A percentile compares a stretch with the other conserved stretches of the same genome.
phyloP scores from a whole-genome alignment of 2,113 vertebrate genomes.

The Lophochroa leadbeateri region DNA sequence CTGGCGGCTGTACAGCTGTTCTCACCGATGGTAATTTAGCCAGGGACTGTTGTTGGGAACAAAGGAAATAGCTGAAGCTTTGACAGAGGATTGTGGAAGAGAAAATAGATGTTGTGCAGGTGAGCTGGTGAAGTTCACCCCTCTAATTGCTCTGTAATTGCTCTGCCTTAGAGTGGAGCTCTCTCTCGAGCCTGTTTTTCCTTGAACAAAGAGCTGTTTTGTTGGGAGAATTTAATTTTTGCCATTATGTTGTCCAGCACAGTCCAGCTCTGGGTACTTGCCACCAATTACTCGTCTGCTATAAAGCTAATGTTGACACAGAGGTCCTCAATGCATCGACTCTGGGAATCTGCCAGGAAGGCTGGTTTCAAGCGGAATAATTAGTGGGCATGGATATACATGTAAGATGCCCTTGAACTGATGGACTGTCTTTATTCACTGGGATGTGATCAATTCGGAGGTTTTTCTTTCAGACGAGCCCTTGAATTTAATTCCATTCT shows the following conservation, averaged over 20 bases:
- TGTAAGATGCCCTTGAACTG: slow-evolving; percentile 56
- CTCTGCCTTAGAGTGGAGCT: background rate
- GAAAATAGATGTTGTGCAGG: slow-evolving; percentile 37
- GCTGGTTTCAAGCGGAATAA: slow-evolving; percentile 56
- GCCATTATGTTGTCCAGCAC: slow-evolving; percentile 51
- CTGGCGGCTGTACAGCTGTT: background rate
- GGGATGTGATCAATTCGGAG: slow-evolving; percentile 38
- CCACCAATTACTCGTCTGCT: slow-evolving; percentile 64
- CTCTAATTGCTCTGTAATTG: slow-evolving; percentile 38
- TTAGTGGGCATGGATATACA: slow-evolving; percentile 25
- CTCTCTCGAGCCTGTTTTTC: background rate
- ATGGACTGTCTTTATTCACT: slow-evolving; percentile 43
- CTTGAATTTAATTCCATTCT: slow-evolving; percentile 41
- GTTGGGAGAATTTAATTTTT: slow-evolving; percentile 60
- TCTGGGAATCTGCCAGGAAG: slow-evolving; percentile 59
- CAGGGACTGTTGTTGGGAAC: background rate
- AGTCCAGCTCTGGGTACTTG: slow-evolving; percentile 59
- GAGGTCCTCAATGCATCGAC: slow-evolving; percentile 56
- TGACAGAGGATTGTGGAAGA: background rate
- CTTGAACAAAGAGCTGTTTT: slow-evolving; percentile 8
- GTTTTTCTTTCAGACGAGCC: slow-evolving; percentile 17
- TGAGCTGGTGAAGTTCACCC: slow-evolving; percentile 9
- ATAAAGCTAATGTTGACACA: slow-evolving; percentile 65
- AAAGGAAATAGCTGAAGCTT: background rate
- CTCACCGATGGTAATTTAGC: background rate